These are phyloP conservation scores for Drosophila kokeensis DNA, from an alignment of 2,888 invertebrate genomes.

Conservation along the genomic window DNA sequence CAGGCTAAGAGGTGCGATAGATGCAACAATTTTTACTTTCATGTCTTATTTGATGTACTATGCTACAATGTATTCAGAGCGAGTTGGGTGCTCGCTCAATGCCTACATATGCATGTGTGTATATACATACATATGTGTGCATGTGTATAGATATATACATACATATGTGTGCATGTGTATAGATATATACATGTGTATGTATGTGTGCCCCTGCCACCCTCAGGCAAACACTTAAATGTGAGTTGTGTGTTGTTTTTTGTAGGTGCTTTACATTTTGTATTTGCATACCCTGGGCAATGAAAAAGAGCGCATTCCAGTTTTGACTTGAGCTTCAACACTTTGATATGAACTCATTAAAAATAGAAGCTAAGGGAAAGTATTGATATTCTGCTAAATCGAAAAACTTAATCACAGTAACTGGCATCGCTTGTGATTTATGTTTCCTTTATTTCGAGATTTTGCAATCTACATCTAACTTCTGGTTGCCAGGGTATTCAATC, in stretches of 20 bases:
- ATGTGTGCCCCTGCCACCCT: conserved; percentile 2
- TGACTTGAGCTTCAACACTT: not conserved
- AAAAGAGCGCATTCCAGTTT: not conserved
- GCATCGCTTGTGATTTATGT: not conserved
- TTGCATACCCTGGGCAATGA: conserved; percentile 5
- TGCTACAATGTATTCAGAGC: conserved; percentile 4
- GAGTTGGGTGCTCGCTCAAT: not conserved
- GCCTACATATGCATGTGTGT: conserved; percentile 32
- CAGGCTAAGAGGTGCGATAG: conserved; percentile 26
- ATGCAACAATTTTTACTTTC: conserved; percentile 80
- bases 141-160: not conserved
- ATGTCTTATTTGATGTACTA: conserved; percentile 67
- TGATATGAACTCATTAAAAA: not conserved
- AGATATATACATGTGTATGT: not conserved
- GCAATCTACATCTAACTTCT: not conserved
- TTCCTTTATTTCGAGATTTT: not conserved
- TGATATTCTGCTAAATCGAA: not conserved
- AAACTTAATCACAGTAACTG: not conserved
- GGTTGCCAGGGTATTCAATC: not conserved
- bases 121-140: not conserved
- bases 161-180: not conserved
- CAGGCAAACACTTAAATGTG: conserved; percentile 12
- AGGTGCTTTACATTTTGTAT: conserved; percentile 32
- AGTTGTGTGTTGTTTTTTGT: conserved; percentile 41
- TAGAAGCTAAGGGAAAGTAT: not conserved